phyloP scores from a whole-genome alignment of 2,113 vertebrate genomes.

The Aegithalos caudatus region DNA sequence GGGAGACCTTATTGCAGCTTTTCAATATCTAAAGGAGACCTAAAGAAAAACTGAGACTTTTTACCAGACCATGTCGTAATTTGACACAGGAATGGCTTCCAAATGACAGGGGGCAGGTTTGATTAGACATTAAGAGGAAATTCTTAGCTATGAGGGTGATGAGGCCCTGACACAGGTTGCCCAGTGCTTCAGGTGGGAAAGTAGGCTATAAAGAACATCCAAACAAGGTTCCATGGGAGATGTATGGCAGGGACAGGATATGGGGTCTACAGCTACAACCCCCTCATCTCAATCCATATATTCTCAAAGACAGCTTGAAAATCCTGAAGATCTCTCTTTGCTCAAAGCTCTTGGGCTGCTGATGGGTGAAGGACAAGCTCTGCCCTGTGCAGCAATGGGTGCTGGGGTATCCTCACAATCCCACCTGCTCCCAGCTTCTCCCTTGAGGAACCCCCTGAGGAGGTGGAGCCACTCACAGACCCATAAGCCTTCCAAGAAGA shows the following conservation, averaged over 20 bases:
- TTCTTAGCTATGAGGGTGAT: too few relatives aligned
- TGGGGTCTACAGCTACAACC: neutral
- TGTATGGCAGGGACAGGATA: neutral
- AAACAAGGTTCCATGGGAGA: neutral
- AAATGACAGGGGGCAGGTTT: too few relatives aligned
- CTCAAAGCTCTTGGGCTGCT: neutral
- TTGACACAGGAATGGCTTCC: too few relatives aligned
- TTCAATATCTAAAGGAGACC: too few relatives aligned
- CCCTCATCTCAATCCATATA: neutral
- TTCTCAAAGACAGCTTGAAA: neutral
- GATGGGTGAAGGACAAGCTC: neutral
- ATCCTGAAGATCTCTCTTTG: neutral
- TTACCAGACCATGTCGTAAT: too few relatives aligned
- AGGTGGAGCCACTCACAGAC: neutral
- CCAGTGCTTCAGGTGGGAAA: neutral
- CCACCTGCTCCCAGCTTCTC: neutral
- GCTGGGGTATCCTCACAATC: neutral
- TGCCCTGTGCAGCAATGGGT: rapidly evolving
- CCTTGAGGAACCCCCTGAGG: neutral
- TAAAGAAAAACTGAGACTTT: too few relatives aligned
- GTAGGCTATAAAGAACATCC: neutral
- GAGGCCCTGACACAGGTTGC: too few relatives aligned
- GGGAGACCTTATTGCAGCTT: too few relatives aligned
- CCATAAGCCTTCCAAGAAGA: neutral
- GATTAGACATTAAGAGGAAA: too few relatives aligned